phyloP scores from a whole-genome alignment of 2,113 vertebrate species.

The Megaceryle torquata region DNA sequence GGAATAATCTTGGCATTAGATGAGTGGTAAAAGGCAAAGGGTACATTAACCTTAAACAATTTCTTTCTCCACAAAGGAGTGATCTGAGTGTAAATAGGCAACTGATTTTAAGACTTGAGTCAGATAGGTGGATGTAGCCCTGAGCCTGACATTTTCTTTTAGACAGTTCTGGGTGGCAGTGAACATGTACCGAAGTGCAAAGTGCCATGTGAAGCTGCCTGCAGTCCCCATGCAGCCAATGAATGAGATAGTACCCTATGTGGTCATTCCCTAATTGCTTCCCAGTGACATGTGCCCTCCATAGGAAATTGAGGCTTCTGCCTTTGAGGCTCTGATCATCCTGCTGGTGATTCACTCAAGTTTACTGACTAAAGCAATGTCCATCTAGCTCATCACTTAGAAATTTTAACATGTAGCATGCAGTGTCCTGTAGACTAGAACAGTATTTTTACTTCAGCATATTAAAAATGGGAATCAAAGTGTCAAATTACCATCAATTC shows the following conservation, averaged over 20 bases:
- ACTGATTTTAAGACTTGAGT: neutral
- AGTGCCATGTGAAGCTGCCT: neutral
- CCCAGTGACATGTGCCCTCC: accelerated
- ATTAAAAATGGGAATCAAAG: neutral
- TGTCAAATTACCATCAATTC: neutral
- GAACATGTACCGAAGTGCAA: neutral
- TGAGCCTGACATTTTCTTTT: neutral
- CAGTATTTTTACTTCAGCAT: neutral
- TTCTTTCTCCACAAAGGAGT: neutral
- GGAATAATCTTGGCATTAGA: neutral
- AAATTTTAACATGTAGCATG: neutral
- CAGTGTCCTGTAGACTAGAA: neutral
- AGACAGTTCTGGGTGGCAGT: neutral
- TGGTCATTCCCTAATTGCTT: neutral
- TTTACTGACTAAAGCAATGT: neutral
- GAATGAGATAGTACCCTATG: accelerated
- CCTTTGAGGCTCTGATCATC: neutral
- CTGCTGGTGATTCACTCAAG: neutral
- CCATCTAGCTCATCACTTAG: neutral
- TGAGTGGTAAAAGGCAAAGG: neutral
- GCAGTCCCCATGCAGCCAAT: neutral
- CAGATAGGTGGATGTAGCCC: neutral
- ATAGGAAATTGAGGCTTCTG: neutral
- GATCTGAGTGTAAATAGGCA: neutral
- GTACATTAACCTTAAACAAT: neutral